Evolutionary conservation across 1,140 invertebrate species (phyloP), one percentile per base, ranked within the genome.

Genomic region (Diuraphis noxia): DNA sequence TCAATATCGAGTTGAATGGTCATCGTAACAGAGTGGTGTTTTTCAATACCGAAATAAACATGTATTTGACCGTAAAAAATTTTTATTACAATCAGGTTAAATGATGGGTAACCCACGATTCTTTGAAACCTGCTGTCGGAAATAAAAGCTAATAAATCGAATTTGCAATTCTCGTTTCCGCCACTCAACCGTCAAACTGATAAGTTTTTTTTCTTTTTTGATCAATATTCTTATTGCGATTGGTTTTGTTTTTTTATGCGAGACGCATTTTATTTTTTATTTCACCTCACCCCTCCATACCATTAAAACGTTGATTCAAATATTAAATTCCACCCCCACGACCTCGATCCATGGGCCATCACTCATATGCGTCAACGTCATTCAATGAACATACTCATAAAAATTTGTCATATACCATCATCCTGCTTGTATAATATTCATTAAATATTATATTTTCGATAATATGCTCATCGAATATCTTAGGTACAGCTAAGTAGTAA

Each of bases 131-230:
- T 79, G 88, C 41, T 41, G 49, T 90, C 13, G 38, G 88, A 90
- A 89, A 77, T 79, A 46, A 79, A 90, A 79, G 63, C 41, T 90
- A 90, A 90, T 90, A 90, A 90, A 90, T 90, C 72, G 88, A 90
- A 90, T 90, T 90, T 79, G 40, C n/a, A 77, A 77, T 49, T n/a
- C 88, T 90, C n/a, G 25, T 90, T 36, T 34, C 88, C 63, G n/a
- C 88, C 88, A 79, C 36, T 90, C 88, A 90, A 79, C 63, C 41
- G 88, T 90, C 88, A 90, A 90, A 90, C 88, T 77, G 88, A 90
- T 90, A 81, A 49, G 46, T 86, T 52, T 23, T 90, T 89, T 46
- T 77, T n/a, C n/a, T 17, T 72, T n/a, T 72, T 72, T 8, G 5
- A 77, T 90, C n/a, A 90, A 90, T 79, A 81, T 90, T 90, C 63